Percentiles rank a stretch among this genome's conserved stretches.
These are phyloP conservation scores for Phoxinus phoxinus DNA, from an alignment of 2,113 vertebrate genomes.

Conservation along the genomic window DNA sequence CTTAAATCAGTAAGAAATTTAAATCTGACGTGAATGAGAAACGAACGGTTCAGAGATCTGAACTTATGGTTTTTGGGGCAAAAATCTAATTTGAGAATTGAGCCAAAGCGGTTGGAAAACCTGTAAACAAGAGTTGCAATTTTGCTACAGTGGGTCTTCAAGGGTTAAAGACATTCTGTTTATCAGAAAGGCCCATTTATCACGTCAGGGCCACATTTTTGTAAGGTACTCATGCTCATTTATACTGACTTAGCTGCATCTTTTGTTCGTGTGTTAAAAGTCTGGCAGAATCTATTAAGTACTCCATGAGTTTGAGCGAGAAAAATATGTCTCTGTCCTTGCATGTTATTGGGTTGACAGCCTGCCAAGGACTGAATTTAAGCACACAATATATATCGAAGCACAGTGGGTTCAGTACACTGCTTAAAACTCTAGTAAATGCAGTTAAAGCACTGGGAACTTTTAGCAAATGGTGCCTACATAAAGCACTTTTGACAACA, in stretches of 20 bases:
- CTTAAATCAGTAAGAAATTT: too few species aligned
- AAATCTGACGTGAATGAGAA: too few species aligned
- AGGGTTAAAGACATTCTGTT: not conserved
- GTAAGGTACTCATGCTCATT: not conserved
- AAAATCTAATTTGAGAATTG: too few species aligned
- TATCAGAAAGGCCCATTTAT: not conserved
- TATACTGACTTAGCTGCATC: not conserved
- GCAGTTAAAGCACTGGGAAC: not conserved
- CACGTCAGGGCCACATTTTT: not conserved
- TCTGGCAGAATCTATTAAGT: not conserved
- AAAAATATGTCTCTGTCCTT: not conserved
- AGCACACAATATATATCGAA: not conserved
- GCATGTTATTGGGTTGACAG: not conserved
- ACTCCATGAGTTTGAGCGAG: not conserved
- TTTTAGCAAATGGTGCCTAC: not conserved
- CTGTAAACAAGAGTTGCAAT: not conserved
- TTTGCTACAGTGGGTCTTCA: not conserved
- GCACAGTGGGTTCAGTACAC: not conserved
- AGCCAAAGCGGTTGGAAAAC: too few species aligned
- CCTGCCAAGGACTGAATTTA: not conserved
- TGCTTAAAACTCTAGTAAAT: not conserved
- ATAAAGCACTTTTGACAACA: not conserved
- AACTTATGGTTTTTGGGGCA: too few species aligned
- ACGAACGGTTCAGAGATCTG: too few species aligned
- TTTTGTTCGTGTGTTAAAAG: not conserved